Evolutionary conservation across 2,888 invertebrate genomes (phyloP).

Genomic region (Brachylomia viminalis): DNA sequence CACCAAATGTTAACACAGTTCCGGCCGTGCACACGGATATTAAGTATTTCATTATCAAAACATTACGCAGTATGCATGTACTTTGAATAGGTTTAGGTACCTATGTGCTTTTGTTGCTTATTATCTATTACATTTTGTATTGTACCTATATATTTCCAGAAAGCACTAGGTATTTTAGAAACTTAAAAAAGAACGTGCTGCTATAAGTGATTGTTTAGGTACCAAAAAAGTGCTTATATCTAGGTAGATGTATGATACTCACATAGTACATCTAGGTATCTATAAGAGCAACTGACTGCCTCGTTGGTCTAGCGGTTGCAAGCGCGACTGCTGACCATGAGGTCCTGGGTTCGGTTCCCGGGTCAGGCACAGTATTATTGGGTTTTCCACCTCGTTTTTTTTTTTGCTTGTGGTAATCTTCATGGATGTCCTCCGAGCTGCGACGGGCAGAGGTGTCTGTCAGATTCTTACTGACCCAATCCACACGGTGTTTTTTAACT

Average conservation of each 20-base stretch:
- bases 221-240: neutral
- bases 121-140: neutral
- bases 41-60: slow-evolving; percentile 57
- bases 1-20: slow-evolving; percentile 79
- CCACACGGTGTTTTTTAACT: neutral
- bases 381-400: neutral
- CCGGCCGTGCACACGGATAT: slow-evolving; percentile 73
- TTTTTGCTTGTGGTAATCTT: neutral
- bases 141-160: neutral
- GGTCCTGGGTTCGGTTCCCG: neutral
- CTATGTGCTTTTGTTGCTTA: neutral
- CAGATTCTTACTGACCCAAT: neutral
- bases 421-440: neutral
- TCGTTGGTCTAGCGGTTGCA: neutral
- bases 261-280: neutral
- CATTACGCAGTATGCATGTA: slow-evolving; percentile 1
- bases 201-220: neutral
- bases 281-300: neutral
- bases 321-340: neutral
- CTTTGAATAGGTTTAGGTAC: slow-evolving; percentile 2
- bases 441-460: neutral
- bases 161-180: too few species aligned
- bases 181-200: neutral
- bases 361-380: neutral
- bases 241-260: neutral